Percentiles rank a stretch among this genome's conserved stretches.
Evolutionary conservation across 2,113 vertebrate genomes (phyloP).

Genomic region (Indicator maculatus): DNA sequence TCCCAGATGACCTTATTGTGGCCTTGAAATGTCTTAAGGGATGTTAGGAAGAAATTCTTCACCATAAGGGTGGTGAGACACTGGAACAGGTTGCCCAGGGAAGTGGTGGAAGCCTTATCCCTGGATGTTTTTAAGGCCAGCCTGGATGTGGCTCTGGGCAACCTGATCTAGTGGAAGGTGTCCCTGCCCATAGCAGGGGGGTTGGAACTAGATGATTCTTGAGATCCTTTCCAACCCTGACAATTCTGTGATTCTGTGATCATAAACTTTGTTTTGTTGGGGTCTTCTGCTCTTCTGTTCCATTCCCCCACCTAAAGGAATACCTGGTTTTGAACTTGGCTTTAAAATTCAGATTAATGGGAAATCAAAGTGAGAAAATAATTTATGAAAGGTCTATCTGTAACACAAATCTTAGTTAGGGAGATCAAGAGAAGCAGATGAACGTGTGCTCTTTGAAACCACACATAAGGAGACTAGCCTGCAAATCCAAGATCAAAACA

Average conservation of each 20-base stretch:
- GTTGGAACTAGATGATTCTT: no score
- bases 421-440: neutral
- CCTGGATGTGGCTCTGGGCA: no score
- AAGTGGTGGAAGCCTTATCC: no score
- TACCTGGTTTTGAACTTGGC: neutral
- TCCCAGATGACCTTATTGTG: no score
- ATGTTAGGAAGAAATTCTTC: no score
- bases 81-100: no score
- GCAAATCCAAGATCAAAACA: neutral
- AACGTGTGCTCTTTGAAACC: neutral
- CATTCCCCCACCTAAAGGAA: neutral
- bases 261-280: neutral
- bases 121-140: no score
- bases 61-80: no score
- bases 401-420: neutral
- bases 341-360: neutral
- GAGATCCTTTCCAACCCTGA: no score
- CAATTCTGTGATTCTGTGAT: neutral
- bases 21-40: no score
- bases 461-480: neutral
- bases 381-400: neutral
- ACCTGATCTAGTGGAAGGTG: no score
- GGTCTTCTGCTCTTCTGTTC: neutral
- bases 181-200: no score
- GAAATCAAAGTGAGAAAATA: neutral